phyloP scores from a whole-genome alignment of 2,113 vertebrate genomes.

The Empidonax traillii region DNA sequence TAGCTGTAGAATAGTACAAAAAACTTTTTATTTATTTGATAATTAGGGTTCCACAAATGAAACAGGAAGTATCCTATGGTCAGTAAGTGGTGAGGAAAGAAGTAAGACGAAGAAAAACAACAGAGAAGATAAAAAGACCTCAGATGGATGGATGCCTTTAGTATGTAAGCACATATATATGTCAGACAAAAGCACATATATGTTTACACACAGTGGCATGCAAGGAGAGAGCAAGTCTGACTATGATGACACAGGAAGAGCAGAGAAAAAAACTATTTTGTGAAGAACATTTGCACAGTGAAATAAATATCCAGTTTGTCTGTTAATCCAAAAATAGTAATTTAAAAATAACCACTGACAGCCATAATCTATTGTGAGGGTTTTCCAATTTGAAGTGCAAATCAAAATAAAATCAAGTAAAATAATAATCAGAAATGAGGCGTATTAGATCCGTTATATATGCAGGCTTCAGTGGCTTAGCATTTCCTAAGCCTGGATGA shows the following conservation, averaged over 20 bases:
- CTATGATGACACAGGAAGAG: neutral
- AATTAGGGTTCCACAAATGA: neutral
- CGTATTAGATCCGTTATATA: neutral
- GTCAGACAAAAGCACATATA: neutral
- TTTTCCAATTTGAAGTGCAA: conserved; percentile 2
- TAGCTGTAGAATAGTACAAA: neutral
- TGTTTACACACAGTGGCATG: neutral
- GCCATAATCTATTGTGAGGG: neutral
- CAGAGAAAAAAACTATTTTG: conserved; percentile 6
- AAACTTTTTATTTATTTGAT: neutral
- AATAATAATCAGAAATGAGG: conserved; percentile 35
- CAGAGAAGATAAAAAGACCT: neutral
- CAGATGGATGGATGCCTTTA: neutral
- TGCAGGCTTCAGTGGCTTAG: conserved; percentile 40
- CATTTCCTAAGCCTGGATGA: conserved; percentile 42
- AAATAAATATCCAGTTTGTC: conserved; percentile 23
- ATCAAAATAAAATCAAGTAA: conserved; percentile 39
- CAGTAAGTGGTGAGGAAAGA: neutral
- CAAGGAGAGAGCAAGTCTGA: neutral
- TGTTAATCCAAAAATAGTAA: neutral
- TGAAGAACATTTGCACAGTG: neutral
- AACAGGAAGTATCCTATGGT: neutral
- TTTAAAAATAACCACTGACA: conserved; percentile 39
- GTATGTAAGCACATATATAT: neutral
- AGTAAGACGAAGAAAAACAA: neutral